phyloP scores from a whole-genome alignment of 2,797 vertebrate genomes.

The Acrossocheilus fasciatus region DNA sequence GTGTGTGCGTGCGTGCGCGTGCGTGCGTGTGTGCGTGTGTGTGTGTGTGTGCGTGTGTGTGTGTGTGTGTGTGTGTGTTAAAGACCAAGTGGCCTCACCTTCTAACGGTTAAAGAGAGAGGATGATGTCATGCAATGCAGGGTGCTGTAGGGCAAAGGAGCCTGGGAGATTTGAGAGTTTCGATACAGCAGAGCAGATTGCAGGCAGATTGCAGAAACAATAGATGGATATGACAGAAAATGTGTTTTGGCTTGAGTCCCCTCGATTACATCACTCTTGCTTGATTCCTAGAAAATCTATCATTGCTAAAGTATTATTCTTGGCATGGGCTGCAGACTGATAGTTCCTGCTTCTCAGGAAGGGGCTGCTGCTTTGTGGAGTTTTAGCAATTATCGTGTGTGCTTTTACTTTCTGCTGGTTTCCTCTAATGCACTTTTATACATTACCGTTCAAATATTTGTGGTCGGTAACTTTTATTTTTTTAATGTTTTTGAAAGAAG shows the following conservation, averaged over 20 bases:
- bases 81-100: constrained; percentile 24
- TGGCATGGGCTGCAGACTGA: constrained; percentile 55
- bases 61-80: constrained; percentile 38
- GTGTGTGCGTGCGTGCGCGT: constrained; percentile 44
- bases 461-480: background rate
- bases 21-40: constrained; percentile 35
- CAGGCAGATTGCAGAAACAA: constrained; percentile 70
- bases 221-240: constrained; percentile 75
- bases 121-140: constrained; percentile 74
- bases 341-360: constrained; percentile 61
- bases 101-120: constrained; percentile 56
- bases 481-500: background rate
- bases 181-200: constrained; percentile 56
- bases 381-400: constrained; percentile 24
- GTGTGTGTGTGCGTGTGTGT: constrained; percentile 49
- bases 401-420: background rate
- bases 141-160: constrained; percentile 53
- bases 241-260: constrained; percentile 71
- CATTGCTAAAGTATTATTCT: constrained; percentile 60
- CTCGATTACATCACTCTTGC: constrained; percentile 70
- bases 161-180: constrained; percentile 54
- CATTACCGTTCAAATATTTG: background rate
- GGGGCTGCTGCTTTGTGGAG: constrained; percentile 9
- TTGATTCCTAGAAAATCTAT: constrained; percentile 63
- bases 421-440: background rate